Conservation (phyloP, 2,888 invertebrate genomes). For the Dendrolimus houi region DNA sequence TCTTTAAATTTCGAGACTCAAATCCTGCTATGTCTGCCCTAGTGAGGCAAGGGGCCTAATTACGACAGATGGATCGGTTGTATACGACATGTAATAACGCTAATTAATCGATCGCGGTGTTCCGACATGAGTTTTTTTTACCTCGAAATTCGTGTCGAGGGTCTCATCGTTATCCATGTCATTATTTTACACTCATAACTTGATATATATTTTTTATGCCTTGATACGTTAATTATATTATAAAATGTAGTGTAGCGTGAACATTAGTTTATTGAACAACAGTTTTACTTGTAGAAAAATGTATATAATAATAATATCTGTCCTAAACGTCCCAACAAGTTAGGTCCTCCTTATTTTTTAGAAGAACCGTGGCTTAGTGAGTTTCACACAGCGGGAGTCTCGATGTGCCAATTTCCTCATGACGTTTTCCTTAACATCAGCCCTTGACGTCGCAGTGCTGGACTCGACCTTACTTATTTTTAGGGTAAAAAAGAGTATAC, state of each 20-base stretch:
- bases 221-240: background rate
- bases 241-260: background rate
- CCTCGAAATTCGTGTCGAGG: conserved; percentile 22
- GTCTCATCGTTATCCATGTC: conserved; percentile 11
- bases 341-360: no score
- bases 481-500: no score
- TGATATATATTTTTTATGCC: background rate
- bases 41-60: conserved; percentile 65
- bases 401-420: no score
- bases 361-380: no score
- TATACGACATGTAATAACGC: conserved; percentile 64
- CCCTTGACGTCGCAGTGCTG: no score
- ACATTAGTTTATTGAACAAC: background rate
- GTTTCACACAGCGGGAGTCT: no score
- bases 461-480: no score
- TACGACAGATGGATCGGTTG: conserved; percentile 71
- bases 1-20: background rate
- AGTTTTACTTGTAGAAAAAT: no score
- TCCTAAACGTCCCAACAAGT: no score
- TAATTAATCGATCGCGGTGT: conserved; percentile 68
- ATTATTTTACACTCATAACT: background rate
- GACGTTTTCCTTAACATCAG: no score
- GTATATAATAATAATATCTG: no score
- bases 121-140: conserved; percentile 41
- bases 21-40: background rate